Evolutionary conservation across 2,113 vertebrate genomes (phyloP).

Genomic region (Diadophis punctatus): DNA sequence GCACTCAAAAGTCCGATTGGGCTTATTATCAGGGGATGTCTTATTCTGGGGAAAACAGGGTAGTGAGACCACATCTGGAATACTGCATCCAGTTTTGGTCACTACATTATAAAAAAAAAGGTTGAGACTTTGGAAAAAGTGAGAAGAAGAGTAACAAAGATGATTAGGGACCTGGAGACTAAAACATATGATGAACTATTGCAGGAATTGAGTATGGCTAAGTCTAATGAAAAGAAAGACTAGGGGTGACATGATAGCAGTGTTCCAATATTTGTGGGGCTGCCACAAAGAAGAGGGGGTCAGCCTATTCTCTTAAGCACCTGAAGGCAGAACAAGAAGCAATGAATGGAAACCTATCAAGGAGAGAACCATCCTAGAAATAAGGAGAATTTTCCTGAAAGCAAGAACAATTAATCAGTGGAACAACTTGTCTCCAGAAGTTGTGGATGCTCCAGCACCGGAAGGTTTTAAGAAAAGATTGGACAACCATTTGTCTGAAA

Average conservation of each 20-base stretch:
- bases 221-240: not conserved
- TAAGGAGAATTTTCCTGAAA: not conserved
- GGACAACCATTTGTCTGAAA: not conserved
- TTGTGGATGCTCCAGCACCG: not conserved
- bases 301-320: not conserved
- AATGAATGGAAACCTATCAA: not conserved
- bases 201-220: not conserved
- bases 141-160: not conserved
- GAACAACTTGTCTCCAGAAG: not conserved
- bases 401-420: not conserved
- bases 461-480: not conserved
- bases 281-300: not conserved
- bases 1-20: no score
- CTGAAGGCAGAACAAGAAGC: not conserved
- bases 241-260: not conserved
- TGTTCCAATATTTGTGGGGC: not conserved
- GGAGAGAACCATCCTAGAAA: not conserved
- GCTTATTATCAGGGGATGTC: no score
- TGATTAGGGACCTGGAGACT: not conserved
- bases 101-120: not conserved
- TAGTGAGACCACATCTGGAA: not conserved
- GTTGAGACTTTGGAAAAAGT: not conserved
- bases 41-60: no score
- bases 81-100: not conserved
- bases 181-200: not conserved